These are phyloP conservation scores for Trachymyrmex cornetzi DNA, from an alignment of 1,140 invertebrate species.

Conservation along the genomic window DNA sequence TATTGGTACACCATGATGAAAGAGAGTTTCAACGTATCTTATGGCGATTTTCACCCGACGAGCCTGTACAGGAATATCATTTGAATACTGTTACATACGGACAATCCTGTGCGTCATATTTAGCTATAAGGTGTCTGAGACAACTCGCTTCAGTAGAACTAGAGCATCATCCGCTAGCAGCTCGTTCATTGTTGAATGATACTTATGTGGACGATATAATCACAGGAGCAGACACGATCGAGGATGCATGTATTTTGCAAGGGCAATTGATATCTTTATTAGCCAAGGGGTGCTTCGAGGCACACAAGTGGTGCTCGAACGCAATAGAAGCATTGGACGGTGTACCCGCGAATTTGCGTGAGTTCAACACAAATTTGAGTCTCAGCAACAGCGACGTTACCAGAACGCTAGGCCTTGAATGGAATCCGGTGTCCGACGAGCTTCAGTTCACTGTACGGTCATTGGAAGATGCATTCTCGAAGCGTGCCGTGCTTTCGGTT, in stretches of 20 bases:
- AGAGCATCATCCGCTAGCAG: constrained; percentile 75
- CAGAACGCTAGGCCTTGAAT: neutral
- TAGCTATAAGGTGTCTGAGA: constrained; percentile 57
- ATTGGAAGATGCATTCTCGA: neutral
- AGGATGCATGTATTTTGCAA: constrained; percentile 46
- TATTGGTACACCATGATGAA: neutral
- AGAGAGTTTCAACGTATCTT: neutral
- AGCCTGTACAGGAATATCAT: constrained; percentile 71
- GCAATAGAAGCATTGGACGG: neutral
- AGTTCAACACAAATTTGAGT: too few species aligned
- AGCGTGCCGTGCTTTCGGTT: constrained; percentile 46
- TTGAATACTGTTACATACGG: constrained; percentile 83
- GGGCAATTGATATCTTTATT: neutral
- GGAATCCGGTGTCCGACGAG: neutral
- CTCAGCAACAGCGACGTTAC: neutral
- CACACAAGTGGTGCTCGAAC: constrained; percentile 78
- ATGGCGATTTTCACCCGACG: neutral
- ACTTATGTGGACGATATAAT: constrained; percentile 83
- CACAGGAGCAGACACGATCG: constrained; percentile 67
- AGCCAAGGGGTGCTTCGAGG: constrained; percentile 47
- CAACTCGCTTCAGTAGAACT: constrained; percentile 73
- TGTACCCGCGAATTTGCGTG: neutral
- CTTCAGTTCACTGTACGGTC: neutral
- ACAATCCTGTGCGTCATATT: constrained; percentile 75
- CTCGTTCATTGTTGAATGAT: too few species aligned